Evolutionary conservation across 2,797 vertebrate species (phyloP), one percentile per base, ranked within the genome.

Genomic region (Vultur gryphus): DNA sequence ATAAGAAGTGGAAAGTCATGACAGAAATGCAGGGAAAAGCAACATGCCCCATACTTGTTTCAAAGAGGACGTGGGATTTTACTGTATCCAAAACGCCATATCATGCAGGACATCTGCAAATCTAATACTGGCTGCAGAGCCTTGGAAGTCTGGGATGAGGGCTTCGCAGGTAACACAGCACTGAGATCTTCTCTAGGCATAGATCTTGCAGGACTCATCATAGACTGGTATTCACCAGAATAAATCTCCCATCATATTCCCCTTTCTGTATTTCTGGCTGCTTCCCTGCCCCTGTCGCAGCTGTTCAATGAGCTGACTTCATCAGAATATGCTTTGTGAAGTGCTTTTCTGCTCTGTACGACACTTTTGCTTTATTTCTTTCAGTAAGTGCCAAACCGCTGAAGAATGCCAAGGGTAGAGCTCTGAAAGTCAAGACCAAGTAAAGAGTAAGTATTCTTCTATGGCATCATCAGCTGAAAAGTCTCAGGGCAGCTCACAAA

Each of bases 271-370:
- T 82, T 93, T 92, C 82, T 95, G 79, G 58, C 43, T 91, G 66
- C 51, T 84, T 92, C 72, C 8, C 57, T 82, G 70, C 76, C 88
- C 46, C 71, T 79, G 58, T 86, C 17, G 2, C 89, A 95, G 94
- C 65, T 96, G 93, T 82, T 92, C 72, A 72, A 93, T 82, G 55
- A 95, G 84, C 83, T 96, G 94, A 95, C 52, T 89, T 94, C 90
- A 95, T 92, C 94, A 94, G 89, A 96, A 94, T 78, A 76, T 33
- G 70, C 82, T 76, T 84, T 91, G 43, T 84, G 52, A 95, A 94
- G 84, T 81, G 82, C 71, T 90, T 87, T 95, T 95, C 91, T 95
- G 43, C 79, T 93, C 76, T 82, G 39, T 59, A 76, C 6, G 23
- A 87, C 55, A 76, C 49, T 96, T 90, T 89, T 89, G 25, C 84